These are phyloP conservation scores for Lateolabrax maculatus DNA, from an alignment of 2,797 vertebrate species.

Conservation along the genomic window DNA sequence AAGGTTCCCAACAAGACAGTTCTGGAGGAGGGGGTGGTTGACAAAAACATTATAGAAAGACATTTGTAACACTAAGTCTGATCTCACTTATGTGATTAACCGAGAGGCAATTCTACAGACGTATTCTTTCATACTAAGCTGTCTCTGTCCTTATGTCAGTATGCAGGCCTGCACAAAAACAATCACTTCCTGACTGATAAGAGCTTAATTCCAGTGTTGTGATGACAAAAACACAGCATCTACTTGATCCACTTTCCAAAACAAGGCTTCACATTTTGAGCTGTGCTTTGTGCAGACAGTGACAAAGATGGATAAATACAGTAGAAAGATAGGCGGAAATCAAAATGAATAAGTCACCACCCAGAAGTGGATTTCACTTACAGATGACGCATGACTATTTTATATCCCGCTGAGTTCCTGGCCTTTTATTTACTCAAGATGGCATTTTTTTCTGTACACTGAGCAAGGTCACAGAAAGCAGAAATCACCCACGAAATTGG, in stretches of 20 bases:
- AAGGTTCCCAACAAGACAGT: conserved; percentile 57
- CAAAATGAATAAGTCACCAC: conserved; percentile 83
- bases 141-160: conserved; percentile 13
- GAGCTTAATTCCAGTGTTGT: conserved; percentile 21
- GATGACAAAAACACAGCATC: conserved; percentile 28
- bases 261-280: conserved; percentile 40
- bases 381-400: conserved; percentile 86
- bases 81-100: conserved; percentile 35
- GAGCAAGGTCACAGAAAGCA: conserved; percentile 75
- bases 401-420: conserved; percentile 69
- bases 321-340: conserved; percentile 59
- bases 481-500: conserved; percentile 62
- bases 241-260: conserved; percentile 41
- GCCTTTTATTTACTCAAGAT: conserved; percentile 82
- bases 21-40: conserved; percentile 17
- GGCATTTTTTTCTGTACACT: conserved; percentile 60
- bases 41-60: conserved; percentile 57
- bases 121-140: conserved; percentile 30
- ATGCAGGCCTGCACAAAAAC: conserved; percentile 28
- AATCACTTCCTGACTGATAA: conserved; percentile 32
- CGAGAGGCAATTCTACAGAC: conserved; percentile 33
- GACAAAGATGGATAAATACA: conserved; percentile 46
- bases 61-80: conserved; percentile 52
- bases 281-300: conserved; percentile 28
- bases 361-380: conserved; percentile 80